Conservation (phyloP, 2,797 vertebrate species). For the Peromyscus attwateri region DNA sequence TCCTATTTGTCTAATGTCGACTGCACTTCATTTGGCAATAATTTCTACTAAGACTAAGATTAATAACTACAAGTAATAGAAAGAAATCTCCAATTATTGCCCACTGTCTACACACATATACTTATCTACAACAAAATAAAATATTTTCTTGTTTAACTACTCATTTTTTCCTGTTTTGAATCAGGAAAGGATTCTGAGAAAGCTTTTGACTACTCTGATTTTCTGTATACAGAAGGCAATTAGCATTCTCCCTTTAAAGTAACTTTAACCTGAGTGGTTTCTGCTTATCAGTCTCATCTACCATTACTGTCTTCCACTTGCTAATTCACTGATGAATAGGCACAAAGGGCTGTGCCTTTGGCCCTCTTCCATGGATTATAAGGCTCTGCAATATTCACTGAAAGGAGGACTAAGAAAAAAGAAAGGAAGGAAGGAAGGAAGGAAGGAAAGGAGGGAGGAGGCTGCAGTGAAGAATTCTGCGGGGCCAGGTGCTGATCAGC, state of each 20-base stretch:
- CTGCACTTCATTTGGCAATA: not conserved
- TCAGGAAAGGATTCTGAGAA: not conserved
- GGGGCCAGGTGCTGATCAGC: not conserved
- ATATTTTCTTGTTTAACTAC: not conserved
- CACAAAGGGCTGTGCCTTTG: no score
- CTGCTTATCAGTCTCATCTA: not conserved
- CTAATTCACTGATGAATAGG: not conserved
- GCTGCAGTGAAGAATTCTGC: not conserved
- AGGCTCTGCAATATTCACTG: no score
- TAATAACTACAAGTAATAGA: not conserved
- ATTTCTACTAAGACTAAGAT: not conserved
- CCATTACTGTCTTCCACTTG: not conserved
- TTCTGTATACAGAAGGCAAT: constrained; percentile 14
- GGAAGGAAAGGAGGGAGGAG: not conserved
- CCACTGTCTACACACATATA: not conserved
- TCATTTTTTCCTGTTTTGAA: not conserved
- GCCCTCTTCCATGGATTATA: not conserved
- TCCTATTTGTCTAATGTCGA: not conserved
- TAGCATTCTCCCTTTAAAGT: not conserved
- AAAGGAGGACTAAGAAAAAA: not conserved
- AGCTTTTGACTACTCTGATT: not conserved
- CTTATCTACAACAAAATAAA: not conserved
- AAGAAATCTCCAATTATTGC: not conserved
- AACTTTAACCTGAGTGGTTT: not conserved
- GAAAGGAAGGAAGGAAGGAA: no score